Base-by-base conservation (phyloP, 2,888 invertebrate genomes). In the Hirtodrosophila alboralis region DNA sequence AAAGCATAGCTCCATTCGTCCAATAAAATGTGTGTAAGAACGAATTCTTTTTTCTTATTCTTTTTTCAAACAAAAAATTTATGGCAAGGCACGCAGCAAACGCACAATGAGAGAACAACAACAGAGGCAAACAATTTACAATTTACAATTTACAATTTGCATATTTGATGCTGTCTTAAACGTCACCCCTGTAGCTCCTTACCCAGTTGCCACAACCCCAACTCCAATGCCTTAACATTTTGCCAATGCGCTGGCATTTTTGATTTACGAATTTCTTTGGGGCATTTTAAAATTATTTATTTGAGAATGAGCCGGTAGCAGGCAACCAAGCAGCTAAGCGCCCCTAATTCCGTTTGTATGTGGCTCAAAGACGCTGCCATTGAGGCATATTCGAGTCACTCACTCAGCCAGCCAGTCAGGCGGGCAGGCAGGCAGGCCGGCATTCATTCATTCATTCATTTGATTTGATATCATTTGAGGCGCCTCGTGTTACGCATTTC, bases 391-490 rank as follows among this genome's bases (percentile, higher is more conserved):
- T 43, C 28, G 54, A 66, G 62, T 66, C 73, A 62, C 48, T 75
- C 58, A 59, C 53, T 49, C 66, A 40, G 26, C 18, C 54, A 36
- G 31, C 10, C 47, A 40, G 36, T 8, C 47, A 36, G 27, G 9
- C 52, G 31, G 36, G 10, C 47, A 36, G 27, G 7, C 52, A 45
- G 40, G 2, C 44, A 36, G 34, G 21, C 69, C 37, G 34, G 41
- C 67, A 72, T 28, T 41, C 53, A 53, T 47, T 52, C 59, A 59
- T 63, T 54, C 77, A 84, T 66, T 77, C 71, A 77, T 76, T 80
- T 84, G 75, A 84, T 81, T 86, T 77, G 71, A 65, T 76, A 84
- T 71, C 60, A 81, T 72, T 71, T 49, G 53, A 67, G 60, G 47
- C 30, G 58, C 41, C 65, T 57, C 61, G 51, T 57, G 62, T 30